Evolutionary conservation across 2,797 vertebrate genomes (phyloP), one percentile per base, ranked within the genome.

Genomic region (Silurus aristotelis): DNA sequence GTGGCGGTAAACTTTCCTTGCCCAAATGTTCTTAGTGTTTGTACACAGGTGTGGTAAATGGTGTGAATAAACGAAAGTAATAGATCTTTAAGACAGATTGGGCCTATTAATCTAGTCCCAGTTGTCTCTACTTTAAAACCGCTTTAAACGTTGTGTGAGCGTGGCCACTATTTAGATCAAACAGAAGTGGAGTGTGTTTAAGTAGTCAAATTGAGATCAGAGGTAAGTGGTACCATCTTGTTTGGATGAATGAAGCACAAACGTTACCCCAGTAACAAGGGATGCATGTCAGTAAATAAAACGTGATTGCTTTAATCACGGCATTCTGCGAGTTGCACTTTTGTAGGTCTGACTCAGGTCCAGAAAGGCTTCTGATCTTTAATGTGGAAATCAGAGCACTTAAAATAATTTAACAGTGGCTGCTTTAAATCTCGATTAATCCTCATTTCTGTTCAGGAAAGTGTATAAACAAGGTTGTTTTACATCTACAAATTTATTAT

Each of bases 241-340:
- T 91, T 84, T 78, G 56, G 80, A 79, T 87, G 90, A 91, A 91
- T 89, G 81, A 89, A 83, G 89, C 89, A 86, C 85, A 89, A 87
- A 86, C 88, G 86, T 89, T 90, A 82, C 90, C 84, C 5, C 81
- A 85, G 79, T 87, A 91, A 92, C 91, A 85, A 77, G 13, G 81
- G 88, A 89, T 82, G 80, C 83, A 82, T 86, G 92, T 92, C 86
- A 88, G 88, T 90, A 89, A 88, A 91, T 87, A 84, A 86, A 85
- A 86, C 68, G 48, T 48, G 52, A 88, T 85, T 81, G 64, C 84
- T 88, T 83, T 89, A 89, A 89, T 91, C 89, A 88, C 79, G 80
- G 89, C 82, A 81, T 88, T 72, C 83, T 90, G 87, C 22, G 83
- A 80, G 82, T 89, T 89, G 71, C 67, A 60, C 75, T 83, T 79